A percentile compares a stretch with the other conserved stretches of the same genome.
Evolutionary conservation across 2,888 invertebrate genomes (phyloP).

Genomic region (Pseudanteris insignis): DNA sequence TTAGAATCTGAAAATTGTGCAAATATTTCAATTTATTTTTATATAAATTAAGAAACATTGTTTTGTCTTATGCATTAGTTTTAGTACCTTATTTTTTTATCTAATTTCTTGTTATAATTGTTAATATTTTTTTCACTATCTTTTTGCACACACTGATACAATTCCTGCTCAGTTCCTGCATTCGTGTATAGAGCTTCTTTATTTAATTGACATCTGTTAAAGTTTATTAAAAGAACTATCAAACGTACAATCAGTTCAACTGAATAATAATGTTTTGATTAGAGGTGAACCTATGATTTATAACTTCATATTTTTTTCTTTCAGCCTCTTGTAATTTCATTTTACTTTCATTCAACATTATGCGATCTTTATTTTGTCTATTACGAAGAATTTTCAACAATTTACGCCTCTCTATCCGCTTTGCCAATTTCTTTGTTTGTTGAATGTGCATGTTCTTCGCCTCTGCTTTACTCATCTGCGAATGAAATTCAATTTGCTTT

Average conservation of each 20-base stretch:
- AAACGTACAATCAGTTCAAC: too few relatives aligned
- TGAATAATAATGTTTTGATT: constrained; percentile 1
- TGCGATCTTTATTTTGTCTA: constrained; percentile 51
- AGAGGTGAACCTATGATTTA: neutral
- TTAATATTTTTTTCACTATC: constrained; percentile 50
- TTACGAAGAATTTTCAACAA: constrained; percentile 46
- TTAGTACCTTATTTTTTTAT: constrained; percentile 45
- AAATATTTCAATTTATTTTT: too few relatives aligned
- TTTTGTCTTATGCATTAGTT: too few relatives aligned
- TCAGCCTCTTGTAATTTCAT: constrained; percentile 30
- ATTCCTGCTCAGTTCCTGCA: constrained; percentile 49
- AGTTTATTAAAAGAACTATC: neutral
- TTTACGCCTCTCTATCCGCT: constrained; percentile 42
- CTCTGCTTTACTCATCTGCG: constrained; percentile 30
- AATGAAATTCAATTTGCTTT: constrained; percentile 13
- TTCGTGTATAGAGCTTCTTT: constrained; percentile 49
- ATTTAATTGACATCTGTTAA: constrained; percentile 54
- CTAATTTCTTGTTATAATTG: constrained; percentile 53
- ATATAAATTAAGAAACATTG: too few relatives aligned
- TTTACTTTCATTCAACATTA: too few relatives aligned
- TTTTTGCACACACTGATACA: constrained; percentile 44
- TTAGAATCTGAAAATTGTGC: too few relatives aligned
- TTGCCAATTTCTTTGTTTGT: constrained; percentile 35
- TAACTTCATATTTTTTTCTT: constrained; percentile 23
- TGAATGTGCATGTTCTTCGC: constrained; percentile 35